phyloP scores from a whole-genome alignment of 92 coral and sea anemone genomes.

The Nematostella vectensis region DNA sequence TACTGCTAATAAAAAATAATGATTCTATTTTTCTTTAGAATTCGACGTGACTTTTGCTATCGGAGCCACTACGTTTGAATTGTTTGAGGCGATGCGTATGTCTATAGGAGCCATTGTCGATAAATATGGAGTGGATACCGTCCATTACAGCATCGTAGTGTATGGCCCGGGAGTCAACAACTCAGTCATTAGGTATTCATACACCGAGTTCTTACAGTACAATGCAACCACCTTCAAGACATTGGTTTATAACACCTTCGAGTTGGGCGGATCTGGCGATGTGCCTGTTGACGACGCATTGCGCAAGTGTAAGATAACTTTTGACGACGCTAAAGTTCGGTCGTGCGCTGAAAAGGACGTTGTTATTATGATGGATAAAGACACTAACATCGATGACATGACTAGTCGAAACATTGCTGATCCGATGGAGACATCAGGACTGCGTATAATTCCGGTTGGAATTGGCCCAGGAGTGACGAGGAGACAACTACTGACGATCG shows the following conservation, averaged over 20 bases:
- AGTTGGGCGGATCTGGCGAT: slow-evolving; percentile 13
- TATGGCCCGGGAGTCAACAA: slow-evolving; percentile 15
- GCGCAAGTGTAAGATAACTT: slow-evolving; percentile 7
- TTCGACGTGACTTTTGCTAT: slow-evolving; percentile 26
- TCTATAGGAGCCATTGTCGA: slow-evolving; percentile 7
- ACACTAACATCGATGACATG: background rate
- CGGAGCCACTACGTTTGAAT: slow-evolving; percentile 8
- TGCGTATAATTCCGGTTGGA: slow-evolving; percentile 19
- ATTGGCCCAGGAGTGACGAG: slow-evolving; percentile 11
- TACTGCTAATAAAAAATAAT: too few relatives aligned
- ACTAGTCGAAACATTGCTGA: slow-evolving; percentile 4
- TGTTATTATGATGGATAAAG: slow-evolving; percentile 15
- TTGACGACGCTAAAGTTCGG: slow-evolving; percentile 16
- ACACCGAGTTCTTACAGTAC: background rate
- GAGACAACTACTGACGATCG: slow-evolving; percentile 5
- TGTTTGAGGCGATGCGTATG: slow-evolving; percentile 5
- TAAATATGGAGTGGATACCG: slow-evolving; percentile 14
- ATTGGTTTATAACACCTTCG: background rate
- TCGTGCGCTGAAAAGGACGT: slow-evolving; percentile 17
- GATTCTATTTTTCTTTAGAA: slow-evolving; percentile 4
- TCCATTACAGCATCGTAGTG: slow-evolving; percentile 18
- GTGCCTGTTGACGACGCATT: slow-evolving; percentile 7
- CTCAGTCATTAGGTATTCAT: slow-evolving; percentile 2
- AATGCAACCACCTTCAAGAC: slow-evolving; percentile 3
- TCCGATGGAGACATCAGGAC: slow-evolving; percentile 9